These are phyloP conservation scores for Masticophis lateralis DNA, from an alignment of 2,797 vertebrate genomes.

Conservation along the genomic window DNA sequence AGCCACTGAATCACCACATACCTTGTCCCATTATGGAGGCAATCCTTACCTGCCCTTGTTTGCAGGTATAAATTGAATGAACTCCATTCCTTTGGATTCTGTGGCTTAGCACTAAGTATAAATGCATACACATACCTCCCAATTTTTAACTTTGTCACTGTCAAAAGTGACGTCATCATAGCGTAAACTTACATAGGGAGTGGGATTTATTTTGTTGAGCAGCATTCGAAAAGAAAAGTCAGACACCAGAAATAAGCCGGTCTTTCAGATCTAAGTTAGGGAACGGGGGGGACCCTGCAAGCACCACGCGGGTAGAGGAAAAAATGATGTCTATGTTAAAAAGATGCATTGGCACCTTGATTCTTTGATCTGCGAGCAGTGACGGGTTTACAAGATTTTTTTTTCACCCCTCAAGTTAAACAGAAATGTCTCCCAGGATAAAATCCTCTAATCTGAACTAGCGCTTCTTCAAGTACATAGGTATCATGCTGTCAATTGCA, in stretches of 20 bases:
- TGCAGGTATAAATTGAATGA: neutral
- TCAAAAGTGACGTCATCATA: constrained; percentile 17
- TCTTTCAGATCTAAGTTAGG: constrained; percentile 66
- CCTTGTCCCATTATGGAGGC: constrained; percentile 5
- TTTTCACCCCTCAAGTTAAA: neutral
- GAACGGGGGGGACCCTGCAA: constrained; percentile 53
- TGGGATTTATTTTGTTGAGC: constrained; percentile 19
- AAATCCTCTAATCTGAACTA: constrained; percentile 50
- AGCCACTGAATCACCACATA: no score
- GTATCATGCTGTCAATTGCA: constrained; percentile 65
- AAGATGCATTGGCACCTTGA: constrained; percentile 68
- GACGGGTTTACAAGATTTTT: constrained; percentile 66
- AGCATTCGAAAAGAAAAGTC: constrained; percentile 62
- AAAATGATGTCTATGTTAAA: constrained; percentile 70
- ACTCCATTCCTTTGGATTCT: neutral
- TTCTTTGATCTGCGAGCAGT: constrained; percentile 75
- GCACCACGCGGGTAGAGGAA: constrained; percentile 60
- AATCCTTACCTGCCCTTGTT: neutral
- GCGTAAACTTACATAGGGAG: neutral
- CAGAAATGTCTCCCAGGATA: constrained; percentile 8
- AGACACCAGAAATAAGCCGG: constrained; percentile 57
- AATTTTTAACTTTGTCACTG: neutral
- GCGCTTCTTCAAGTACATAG: constrained; percentile 66
- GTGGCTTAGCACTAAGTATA: neutral
- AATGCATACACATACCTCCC: neutral